Base-by-base conservation (phyloP, 1,140 invertebrate species). In the Rhyzopertha dominica region DNA sequence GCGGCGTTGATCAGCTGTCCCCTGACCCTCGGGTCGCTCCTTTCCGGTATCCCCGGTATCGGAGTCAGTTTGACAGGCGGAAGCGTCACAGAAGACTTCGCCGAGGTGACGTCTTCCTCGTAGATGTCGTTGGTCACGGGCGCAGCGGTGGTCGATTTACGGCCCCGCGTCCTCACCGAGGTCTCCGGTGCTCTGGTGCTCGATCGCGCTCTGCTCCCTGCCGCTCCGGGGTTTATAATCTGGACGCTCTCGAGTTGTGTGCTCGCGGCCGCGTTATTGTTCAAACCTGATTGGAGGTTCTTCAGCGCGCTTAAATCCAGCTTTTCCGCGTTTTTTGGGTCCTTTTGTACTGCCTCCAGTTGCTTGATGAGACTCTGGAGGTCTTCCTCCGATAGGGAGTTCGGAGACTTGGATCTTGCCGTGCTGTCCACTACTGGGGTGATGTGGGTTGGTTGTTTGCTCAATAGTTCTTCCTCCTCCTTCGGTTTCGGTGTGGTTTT, bases 1-100 rank as follows among this genome's bases (percentile, higher is more conserved):
- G 81, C 81, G 23, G 79, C 80, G 38, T 74, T 79, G 5, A 85
- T 73, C 24, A 83, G 71, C 63, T 80, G 78, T 44, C 72, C 78
- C 49, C 79, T 62, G 28, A 78, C 69, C 8, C 72, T 67, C 5
- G 63, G 49, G 12, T 57, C 55, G 0, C 47, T 51, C 48, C 31
- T 64, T 60, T 16, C 54, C 51, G 2, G n/a, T n/a, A 66, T 49
- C 5, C 63, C 63, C 10, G 52, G 58, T n/a, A 66, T 58, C 16
- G 62, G 61, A 30, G 55, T 55, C 24, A 66, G 44, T 30, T 51
- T 53, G 1, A 65, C 55, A 13, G 63, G 63, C 7, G 62, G 61
- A 19, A 65, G 16, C 1, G 48, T 36, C 9, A 45, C 35, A 35
- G 46, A 39, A 8, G 50, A 28, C 14, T 35, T 35, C 4, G 40